Percentiles rank a stretch among this genome's conserved stretches.
Conservation (phyloP, 2,113 vertebrate species). For the Silurus asotus region DNA sequence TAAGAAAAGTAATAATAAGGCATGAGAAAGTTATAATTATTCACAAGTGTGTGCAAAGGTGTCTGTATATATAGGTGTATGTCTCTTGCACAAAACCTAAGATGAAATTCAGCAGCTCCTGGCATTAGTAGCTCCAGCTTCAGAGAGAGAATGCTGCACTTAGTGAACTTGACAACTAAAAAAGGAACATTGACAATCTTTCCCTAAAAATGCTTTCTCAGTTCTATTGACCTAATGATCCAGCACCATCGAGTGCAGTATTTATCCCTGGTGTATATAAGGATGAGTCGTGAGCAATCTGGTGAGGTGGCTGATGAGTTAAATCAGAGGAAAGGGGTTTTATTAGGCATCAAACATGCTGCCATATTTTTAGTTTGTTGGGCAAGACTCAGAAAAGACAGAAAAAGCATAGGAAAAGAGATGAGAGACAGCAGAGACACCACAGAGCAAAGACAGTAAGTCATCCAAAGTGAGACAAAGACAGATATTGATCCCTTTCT, state of each 20-base stretch:
- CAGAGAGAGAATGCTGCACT: not conserved
- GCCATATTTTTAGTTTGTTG: not conserved
- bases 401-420: not conserved
- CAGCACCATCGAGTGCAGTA: not conserved
- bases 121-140: conserved; percentile 12
- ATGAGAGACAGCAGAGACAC: conserved; percentile 2
- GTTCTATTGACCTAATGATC: conserved; percentile 37
- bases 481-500: conserved; percentile 32
- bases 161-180: not conserved
- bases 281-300: conserved; percentile 6
- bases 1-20: too few species aligned
- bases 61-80: not conserved
- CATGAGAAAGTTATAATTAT: too few species aligned
- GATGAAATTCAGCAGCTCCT: not conserved
- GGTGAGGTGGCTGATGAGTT: not conserved
- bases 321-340: not conserved
- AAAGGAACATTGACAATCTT: not conserved
- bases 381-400: not conserved
- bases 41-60: too few species aligned
- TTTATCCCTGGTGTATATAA: conserved; percentile 1
- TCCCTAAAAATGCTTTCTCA: conserved; percentile 23
- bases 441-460: conserved; percentile 15
- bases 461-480: conserved; percentile 18
- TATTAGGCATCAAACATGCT: conserved; percentile 14
- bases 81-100: not conserved